These are phyloP conservation scores for Pissodes strobi DNA, from an alignment of 1,140 invertebrate species.

Conservation along the genomic window DNA sequence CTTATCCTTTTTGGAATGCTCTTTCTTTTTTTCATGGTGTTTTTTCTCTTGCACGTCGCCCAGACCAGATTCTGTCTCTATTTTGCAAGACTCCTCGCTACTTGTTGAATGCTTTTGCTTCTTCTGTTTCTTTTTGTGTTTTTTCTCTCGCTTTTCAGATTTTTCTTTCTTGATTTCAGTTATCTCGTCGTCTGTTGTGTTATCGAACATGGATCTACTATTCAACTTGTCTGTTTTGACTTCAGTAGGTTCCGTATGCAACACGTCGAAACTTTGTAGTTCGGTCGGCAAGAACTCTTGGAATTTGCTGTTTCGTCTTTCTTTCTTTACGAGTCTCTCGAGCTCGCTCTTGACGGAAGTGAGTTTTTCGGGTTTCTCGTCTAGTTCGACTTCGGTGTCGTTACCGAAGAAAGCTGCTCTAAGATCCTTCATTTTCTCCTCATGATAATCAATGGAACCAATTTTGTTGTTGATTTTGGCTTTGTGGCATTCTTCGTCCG, in stretches of 20 bases:
- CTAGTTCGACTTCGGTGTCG: slow-evolving; percentile 22
- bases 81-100: slow-evolving; percentile 60
- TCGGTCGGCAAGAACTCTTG: slow-evolving; percentile 39
- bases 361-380: slow-evolving; percentile 46
- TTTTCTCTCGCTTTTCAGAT: slow-evolving; percentile 65
- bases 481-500: slow-evolving; percentile 60
- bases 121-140: slow-evolving; percentile 84
- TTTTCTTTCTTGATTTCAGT: slow-evolving; percentile 47
- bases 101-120: slow-evolving; percentile 70
- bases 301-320: slow-evolving; percentile 46
- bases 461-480: slow-evolving; percentile 14
- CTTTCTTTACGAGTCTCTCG: slow-evolving; percentile 48
- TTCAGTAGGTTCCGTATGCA: slow-evolving; percentile 37
- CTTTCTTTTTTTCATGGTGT: slow-evolving; percentile 65
- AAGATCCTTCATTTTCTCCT: slow-evolving; percentile 17
- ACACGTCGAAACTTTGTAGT: slow-evolving; percentile 39
- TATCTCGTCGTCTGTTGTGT: slow-evolving; percentile 63
- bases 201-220: slow-evolving; percentile 51
- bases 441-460: slow-evolving; percentile 11
- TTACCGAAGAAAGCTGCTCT: slow-evolving; percentile 38
- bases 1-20: slow-evolving; percentile 73
- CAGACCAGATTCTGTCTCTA: slow-evolving; percentile 49
- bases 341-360: slow-evolving; percentile 48
- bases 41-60: slow-evolving; percentile 52
- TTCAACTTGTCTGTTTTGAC: slow-evolving; percentile 48